Evolutionary conservation across 2,888 invertebrate species (phyloP).

Genomic region (Lasioglossum lativentre): DNA sequence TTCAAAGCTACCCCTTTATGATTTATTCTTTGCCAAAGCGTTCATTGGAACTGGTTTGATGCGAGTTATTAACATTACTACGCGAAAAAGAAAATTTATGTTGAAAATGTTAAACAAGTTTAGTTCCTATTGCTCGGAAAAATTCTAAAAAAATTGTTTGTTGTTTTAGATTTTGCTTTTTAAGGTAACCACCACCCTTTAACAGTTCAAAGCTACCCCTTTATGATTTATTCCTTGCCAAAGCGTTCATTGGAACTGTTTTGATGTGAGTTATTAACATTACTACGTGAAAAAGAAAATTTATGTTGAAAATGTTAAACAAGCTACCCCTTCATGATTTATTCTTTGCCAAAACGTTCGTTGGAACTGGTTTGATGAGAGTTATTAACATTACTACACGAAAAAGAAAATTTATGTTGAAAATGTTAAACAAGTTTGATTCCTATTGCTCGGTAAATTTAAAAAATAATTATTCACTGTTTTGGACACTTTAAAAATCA

Average conservation of each 20-base stretch:
- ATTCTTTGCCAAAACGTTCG: background rate
- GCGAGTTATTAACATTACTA: background rate
- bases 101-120: background rate
- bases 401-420: background rate
- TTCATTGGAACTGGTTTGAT: background rate
- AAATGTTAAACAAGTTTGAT: too few species aligned
- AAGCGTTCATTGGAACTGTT: background rate
- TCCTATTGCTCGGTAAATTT: too few species aligned
- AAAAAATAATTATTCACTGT: background rate
- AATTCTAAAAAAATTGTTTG: background rate
- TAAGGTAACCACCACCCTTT: too few species aligned
- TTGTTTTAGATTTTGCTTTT: background rate
- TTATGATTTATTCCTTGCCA: background rate
- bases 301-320: background rate
- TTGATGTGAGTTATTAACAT: background rate
- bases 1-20: background rate
- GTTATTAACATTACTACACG: background rate
- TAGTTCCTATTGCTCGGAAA: background rate
- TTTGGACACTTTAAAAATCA: background rate
- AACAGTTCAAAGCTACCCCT: background rate
- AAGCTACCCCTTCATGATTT: background rate
- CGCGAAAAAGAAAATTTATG: background rate
- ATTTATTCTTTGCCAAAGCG: background rate
- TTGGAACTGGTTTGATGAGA: background rate
- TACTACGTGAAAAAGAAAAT: background rate